A percentile compares a stretch with the other conserved stretches of the same genome.
Conservation (phyloP, 2,113 vertebrate genomes). For the Aegypius monachus region DNA sequence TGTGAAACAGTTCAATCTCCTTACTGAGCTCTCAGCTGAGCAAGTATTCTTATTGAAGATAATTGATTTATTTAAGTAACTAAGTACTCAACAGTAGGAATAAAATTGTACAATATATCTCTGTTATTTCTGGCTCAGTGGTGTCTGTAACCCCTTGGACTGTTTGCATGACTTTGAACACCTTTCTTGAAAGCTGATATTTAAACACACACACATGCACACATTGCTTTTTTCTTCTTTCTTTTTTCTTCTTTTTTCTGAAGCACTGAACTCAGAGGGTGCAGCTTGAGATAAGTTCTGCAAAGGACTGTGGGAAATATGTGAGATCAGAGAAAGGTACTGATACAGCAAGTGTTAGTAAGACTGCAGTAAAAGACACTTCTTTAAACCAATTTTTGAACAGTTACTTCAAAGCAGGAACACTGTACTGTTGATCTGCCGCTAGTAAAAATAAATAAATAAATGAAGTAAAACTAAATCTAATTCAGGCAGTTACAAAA, state of each 20-base stretch:
- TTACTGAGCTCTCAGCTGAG: not conserved
- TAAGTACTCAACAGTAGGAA: not conserved
- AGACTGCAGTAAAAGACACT: not conserved
- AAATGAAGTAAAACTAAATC: not conserved
- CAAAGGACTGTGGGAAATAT: not conserved
- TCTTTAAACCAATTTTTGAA: not conserved
- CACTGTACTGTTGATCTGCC: not conserved
- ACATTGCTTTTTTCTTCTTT: not conserved
- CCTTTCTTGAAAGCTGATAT: not conserved
- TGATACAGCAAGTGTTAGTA: not conserved
- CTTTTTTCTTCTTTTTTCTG: not conserved
- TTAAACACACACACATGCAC: not conserved
- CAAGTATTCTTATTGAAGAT: not conserved
- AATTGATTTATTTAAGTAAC: not conserved
- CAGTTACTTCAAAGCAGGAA: not conserved
- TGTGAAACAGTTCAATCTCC: rapidly evolving
- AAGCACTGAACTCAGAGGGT: not conserved
- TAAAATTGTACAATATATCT: not conserved
- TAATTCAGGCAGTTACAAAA: not conserved
- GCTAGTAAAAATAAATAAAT: not conserved
- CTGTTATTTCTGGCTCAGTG: not conserved
- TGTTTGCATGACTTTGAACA: not conserved
- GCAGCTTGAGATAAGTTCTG: not conserved
- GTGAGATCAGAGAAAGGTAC: not conserved
- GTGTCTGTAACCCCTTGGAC: not conserved